These are phyloP conservation scores for Eudyptes chrysolophus DNA, from an alignment of 2,113 vertebrate genomes.

Conservation along the genomic window DNA sequence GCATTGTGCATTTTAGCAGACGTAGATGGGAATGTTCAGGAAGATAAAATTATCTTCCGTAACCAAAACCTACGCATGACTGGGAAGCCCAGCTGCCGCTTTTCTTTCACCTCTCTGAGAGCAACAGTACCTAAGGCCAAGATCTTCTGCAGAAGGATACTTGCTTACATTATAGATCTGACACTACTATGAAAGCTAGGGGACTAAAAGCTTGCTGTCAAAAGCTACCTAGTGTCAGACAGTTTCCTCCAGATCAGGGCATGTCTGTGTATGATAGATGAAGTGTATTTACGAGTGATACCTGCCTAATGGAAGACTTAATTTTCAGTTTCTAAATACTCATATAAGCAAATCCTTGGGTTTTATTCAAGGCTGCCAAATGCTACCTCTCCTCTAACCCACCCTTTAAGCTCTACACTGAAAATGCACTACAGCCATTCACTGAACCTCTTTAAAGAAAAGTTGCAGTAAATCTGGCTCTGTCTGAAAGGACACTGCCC, in stretches of 20 bases:
- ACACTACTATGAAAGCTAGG: accelerated
- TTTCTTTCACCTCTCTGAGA: background rate
- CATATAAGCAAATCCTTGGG: background rate
- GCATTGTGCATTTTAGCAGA: background rate
- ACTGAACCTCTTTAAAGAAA: background rate
- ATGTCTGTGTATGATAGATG: accelerated
- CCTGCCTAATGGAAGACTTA: background rate
- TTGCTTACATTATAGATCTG: background rate
- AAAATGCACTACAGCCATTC: background rate
- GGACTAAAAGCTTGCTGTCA: background rate
- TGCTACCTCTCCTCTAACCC: background rate
- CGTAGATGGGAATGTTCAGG: background rate
- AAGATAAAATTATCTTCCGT: background rate
- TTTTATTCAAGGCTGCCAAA: background rate
- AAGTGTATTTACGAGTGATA: background rate
- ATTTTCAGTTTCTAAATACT: background rate
- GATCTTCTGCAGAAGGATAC: background rate
- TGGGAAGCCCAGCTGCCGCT: constrained; percentile 4
- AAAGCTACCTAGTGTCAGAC: background rate
- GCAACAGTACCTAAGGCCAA: background rate
- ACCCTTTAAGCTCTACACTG: background rate
- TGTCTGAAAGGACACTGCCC: background rate
- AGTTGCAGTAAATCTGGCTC: background rate
- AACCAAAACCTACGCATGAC: background rate
- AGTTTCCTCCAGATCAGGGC: background rate